Evolutionary conservation across 1,140 invertebrate species (phyloP).

Genomic region (Paraescarpia echinospica): DNA sequence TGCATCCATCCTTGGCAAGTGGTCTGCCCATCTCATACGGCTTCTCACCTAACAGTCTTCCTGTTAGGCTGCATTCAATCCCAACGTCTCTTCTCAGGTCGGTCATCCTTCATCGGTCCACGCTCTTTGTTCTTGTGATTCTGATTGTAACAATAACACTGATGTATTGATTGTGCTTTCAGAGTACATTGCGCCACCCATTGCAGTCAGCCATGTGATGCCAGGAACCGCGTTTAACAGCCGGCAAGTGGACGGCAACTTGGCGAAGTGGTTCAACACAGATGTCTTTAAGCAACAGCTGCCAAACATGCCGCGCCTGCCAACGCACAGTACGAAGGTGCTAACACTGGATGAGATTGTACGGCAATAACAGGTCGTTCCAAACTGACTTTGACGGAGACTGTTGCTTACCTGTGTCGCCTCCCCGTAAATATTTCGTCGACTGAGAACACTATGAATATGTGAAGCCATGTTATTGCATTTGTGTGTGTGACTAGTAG

Average conservation of each 20-base stretch:
- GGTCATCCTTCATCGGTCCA: too few relatives aligned
- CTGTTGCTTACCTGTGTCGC: not conserved
- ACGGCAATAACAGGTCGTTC: conserved; percentile 25
- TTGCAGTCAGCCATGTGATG: not conserved
- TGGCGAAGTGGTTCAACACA: conserved; percentile 85
- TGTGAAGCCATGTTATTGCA: not conserved
- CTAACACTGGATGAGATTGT: conserved; percentile 59
- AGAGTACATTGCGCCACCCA: not conserved
- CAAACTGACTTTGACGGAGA: not conserved
- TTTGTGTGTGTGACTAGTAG: not conserved
- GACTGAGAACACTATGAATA: not conserved
- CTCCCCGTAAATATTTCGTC: not conserved
- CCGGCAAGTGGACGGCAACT: conserved; percentile 40
- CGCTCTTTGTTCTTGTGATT: too few relatives aligned
- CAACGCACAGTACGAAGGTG: conserved; percentile 53
- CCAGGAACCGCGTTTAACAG: not conserved
- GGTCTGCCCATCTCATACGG: too few relatives aligned
- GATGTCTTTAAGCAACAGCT: conserved; percentile 81
- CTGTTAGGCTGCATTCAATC: too few relatives aligned
- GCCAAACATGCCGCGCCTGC: conserved; percentile 69
- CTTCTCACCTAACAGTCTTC: too few relatives aligned
- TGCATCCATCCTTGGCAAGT: too few relatives aligned
- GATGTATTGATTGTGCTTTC: not conserved
- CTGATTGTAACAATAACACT: too few relatives aligned
- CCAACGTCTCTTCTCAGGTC: too few relatives aligned